Conservation (phyloP, 2,888 invertebrate genomes). For the Digitonthophagus gazella region DNA sequence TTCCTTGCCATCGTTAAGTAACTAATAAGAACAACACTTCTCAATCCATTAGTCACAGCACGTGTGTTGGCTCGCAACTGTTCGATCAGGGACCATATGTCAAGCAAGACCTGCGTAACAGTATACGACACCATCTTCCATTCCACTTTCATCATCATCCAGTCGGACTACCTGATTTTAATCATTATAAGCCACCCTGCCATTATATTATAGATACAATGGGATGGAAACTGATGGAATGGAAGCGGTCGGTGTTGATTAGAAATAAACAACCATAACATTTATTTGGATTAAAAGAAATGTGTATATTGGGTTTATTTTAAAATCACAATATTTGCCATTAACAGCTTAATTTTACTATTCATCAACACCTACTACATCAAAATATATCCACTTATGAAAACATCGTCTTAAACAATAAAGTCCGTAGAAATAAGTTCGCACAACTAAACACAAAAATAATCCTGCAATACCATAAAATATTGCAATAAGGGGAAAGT, state of each 20-base stretch:
- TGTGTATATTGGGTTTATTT: too few species aligned
- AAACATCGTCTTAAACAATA: neutral
- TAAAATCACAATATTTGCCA: too few species aligned
- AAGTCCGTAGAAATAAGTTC: neutral
- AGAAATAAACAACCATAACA: neutral
- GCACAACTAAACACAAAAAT: neutral
- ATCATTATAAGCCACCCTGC: neutral
- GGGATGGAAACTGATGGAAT: neutral
- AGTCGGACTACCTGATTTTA: constrained; percentile 17
- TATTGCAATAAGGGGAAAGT: neutral
- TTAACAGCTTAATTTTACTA: too few species aligned
- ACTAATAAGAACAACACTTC: neutral
- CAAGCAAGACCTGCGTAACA: constrained; percentile 9
- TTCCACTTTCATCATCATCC: constrained; percentile 12
- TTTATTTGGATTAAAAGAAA: too few species aligned
- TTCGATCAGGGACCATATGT: constrained; percentile 6
- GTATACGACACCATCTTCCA: constrained; percentile 9
- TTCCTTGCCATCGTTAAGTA: neutral
- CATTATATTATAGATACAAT: neutral
- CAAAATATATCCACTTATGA: neutral
- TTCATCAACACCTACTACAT: neutral
- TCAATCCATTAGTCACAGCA: constrained; percentile 11
- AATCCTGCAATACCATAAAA: neutral
- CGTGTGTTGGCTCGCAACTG: constrained; percentile 6
- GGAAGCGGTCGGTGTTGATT: neutral